Percentiles rank a stretch among this genome's conserved stretches.
phyloP scores from a whole-genome alignment of 1,140 invertebrate species.

The Cryptotermes secundus region DNA sequence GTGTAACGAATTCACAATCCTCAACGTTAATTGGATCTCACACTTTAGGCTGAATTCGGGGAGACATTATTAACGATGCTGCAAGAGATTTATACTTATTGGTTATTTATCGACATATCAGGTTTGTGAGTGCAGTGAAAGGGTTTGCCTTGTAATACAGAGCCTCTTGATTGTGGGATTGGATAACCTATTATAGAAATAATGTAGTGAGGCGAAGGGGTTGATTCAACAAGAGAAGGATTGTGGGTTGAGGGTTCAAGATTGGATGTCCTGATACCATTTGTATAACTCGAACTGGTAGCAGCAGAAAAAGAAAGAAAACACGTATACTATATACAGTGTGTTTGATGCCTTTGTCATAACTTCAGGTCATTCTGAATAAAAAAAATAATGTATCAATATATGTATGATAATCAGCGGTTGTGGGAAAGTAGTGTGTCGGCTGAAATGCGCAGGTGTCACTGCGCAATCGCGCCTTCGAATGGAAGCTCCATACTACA shows the following conservation, averaged over 20 bases:
- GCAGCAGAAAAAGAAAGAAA: background rate
- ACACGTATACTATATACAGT: no score
- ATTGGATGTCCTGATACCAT: background rate
- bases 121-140: background rate
- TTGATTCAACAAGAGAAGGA: background rate
- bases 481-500: no score
- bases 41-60: background rate
- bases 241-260: background rate
- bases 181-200: background rate
- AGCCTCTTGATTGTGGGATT: background rate
- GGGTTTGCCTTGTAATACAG: background rate
- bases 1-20: background rate
- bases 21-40: constrained; percentile 14
- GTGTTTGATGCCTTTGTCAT: no score
- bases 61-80: background rate
- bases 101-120: background rate
- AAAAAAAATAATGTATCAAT: no score
- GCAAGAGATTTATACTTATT: background rate
- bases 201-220: background rate
- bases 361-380: no score
- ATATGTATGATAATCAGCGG: no score
- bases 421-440: no score
- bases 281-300: background rate
- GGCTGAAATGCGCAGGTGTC: no score
- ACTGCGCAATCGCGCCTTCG: no score